Conservation (phyloP, 2,888 invertebrate species). For the Leucophenga montana region DNA sequence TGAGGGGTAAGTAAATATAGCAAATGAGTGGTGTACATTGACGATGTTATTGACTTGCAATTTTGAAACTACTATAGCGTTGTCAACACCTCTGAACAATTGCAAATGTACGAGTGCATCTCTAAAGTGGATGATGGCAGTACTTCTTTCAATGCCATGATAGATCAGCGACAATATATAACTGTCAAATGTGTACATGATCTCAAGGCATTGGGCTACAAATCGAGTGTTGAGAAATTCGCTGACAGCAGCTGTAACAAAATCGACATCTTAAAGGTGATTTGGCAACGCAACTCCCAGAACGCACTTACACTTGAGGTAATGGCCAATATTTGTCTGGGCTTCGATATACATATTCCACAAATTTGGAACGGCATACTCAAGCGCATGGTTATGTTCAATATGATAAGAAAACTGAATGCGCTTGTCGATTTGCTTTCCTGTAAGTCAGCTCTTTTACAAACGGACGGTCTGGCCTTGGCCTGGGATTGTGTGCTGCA, state of each 20-base stretch:
- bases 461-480: slow-evolving; percentile 64
- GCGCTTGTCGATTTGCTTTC: slow-evolving; percentile 70
- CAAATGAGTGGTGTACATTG: neutral
- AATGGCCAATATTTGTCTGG: slow-evolving; percentile 71
- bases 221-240: slow-evolving; percentile 71
- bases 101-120: slow-evolving; percentile 72
- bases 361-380: slow-evolving; percentile 73
- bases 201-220: slow-evolving; percentile 71
- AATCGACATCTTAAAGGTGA: slow-evolving; percentile 69
- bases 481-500: slow-evolving; percentile 72
- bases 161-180: slow-evolving; percentile 69
- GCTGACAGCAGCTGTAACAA: slow-evolving; percentile 70
- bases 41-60: neutral
- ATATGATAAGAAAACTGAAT: slow-evolving; percentile 70
- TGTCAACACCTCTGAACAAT: slow-evolving; percentile 67
- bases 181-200: slow-evolving; percentile 71
- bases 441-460: slow-evolving; percentile 62
- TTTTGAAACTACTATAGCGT: slow-evolving; percentile 42
- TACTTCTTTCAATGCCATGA: slow-evolving; percentile 60
- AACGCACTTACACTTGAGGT: slow-evolving; percentile 68
- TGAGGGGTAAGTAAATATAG: slow-evolving; percentile 61
- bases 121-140: slow-evolving; percentile 70
- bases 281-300: slow-evolving; percentile 70
- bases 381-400: slow-evolving; percentile 71
- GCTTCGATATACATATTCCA: slow-evolving; percentile 69